These are phyloP conservation scores for Aleiodes alternator DNA, from an alignment of 2,888 invertebrate genomes.

Conservation along the genomic window DNA sequence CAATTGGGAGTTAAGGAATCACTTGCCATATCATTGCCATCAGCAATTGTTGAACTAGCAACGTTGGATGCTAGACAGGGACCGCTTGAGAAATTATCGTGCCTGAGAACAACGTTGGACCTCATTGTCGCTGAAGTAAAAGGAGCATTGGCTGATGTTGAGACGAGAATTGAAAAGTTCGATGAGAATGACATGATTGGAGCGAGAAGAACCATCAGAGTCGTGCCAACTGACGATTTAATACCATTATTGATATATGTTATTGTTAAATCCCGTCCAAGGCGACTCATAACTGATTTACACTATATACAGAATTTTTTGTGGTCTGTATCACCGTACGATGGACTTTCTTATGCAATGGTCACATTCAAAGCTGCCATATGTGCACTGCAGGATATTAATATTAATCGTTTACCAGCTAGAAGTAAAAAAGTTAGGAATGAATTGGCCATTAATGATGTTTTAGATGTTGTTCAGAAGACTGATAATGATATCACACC, in stretches of 20 bases:
- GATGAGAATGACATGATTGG: conserved; percentile 51
- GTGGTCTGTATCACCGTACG: conserved; percentile 62
- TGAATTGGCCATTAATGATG: conserved; percentile 58
- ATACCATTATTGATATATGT: conserved; percentile 74
- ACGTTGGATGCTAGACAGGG: conserved; percentile 72
- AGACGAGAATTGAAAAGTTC: conserved; percentile 55
- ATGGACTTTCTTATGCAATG: conserved; percentile 59
- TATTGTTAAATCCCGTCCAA: conserved; percentile 74
- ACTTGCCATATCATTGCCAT: conserved; percentile 72
- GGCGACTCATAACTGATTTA: conserved; percentile 74
- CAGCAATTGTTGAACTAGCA: conserved; percentile 76
- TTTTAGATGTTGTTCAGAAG: conserved; percentile 53
- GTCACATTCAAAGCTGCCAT: conserved; percentile 60
- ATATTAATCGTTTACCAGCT: conserved; percentile 52
- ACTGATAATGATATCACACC: conserved; percentile 53
- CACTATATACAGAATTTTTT: conserved; percentile 74
- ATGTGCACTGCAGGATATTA: conserved; percentile 55
- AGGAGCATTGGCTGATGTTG: conserved; percentile 72
- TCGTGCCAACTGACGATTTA: conserved; percentile 67
- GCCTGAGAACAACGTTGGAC: conserved; percentile 74
- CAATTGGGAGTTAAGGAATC: conserved; percentile 73
- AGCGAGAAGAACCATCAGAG: conserved; percentile 50
- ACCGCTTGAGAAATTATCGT: conserved; percentile 75
- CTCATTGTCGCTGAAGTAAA: conserved; percentile 76
- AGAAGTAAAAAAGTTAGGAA: conserved; percentile 57